These are phyloP conservation scores for Drosophila nikananu DNA, from an alignment of 1,140 invertebrate genomes.

Conservation along the genomic window DNA sequence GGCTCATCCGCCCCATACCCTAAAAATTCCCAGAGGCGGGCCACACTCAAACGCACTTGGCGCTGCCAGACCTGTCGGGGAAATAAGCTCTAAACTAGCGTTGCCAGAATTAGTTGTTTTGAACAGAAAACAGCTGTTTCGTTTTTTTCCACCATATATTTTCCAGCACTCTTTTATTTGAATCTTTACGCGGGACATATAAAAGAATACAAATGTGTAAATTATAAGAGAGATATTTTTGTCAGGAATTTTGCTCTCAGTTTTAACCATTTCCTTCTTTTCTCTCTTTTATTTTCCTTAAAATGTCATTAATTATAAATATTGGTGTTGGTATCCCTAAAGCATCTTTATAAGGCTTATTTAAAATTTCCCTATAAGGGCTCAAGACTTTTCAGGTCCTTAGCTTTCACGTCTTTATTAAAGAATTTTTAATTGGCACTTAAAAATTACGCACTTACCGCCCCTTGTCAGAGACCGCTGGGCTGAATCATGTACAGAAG, in stretches of 20 bases:
- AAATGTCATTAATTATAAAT: background rate
- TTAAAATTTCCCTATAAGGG: background rate
- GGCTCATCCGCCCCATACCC: no score
- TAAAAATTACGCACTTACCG: slow-evolving; percentile 75
- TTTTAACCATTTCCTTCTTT: no score
- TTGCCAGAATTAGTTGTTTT: background rate
- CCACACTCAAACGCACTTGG: background rate
- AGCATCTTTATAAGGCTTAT: slow-evolving; percentile 10
- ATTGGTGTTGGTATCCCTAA: background rate
- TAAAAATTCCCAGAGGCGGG: background rate
- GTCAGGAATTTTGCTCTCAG: background rate
- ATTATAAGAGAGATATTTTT: background rate
- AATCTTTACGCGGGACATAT: background rate
- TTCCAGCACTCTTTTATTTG: background rate
- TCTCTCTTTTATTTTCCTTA: background rate
- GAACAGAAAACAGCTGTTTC: background rate
- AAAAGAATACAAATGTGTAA: background rate
- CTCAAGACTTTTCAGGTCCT: slow-evolving; percentile 5
- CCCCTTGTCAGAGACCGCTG: slow-evolving; percentile 36
- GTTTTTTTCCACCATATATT: background rate
- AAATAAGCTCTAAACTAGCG: background rate
- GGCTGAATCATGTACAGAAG: slow-evolving; percentile 52
- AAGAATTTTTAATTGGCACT: slow-evolving; percentile 74
- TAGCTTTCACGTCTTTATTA: slow-evolving; percentile 68
- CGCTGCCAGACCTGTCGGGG: background rate